Conservation (phyloP, 2,797 vertebrate species). For the Huso huso region DNA sequence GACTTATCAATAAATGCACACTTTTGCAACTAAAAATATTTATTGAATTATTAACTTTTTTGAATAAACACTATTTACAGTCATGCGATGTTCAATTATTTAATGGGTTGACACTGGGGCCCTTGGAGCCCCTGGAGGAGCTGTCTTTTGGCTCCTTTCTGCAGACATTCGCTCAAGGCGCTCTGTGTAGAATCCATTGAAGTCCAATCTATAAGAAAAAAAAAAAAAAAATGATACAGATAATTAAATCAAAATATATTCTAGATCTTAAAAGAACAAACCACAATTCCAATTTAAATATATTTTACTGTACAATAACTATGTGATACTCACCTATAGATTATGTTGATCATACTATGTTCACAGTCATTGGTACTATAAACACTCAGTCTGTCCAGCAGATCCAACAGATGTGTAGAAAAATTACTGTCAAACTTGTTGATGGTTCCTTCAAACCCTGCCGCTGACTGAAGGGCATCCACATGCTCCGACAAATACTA, state of each 20-base stretch:
- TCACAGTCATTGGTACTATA: constrained; percentile 98
- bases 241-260: too few relatives aligned
- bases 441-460: constrained; percentile 79
- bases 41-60: too few relatives aligned
- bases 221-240: too few relatives aligned
- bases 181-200: constrained; percentile 96
- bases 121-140: constrained; percentile 10
- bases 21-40: too few relatives aligned
- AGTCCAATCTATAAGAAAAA: constrained; percentile 72
- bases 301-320: too few relatives aligned
- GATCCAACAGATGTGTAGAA: constrained; percentile 80
- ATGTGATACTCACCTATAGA: constrained; percentile 73
- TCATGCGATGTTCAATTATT: too few relatives aligned
- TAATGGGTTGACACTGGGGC: too few relatives aligned
- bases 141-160: constrained; percentile 76
- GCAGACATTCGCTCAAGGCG: constrained; percentile 83
- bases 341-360: constrained; percentile 97
- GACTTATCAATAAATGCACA: too few relatives aligned
- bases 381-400: constrained; percentile 89
- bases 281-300: too few relatives aligned
- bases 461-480: constrained; percentile 65
- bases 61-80: too few relatives aligned
- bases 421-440: constrained; percentile 91
- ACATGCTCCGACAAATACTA: constrained; percentile 71
- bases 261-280: too few relatives aligned